Conservation (phyloP, 2,888 invertebrate species). For the Dynastes maya region DNA sequence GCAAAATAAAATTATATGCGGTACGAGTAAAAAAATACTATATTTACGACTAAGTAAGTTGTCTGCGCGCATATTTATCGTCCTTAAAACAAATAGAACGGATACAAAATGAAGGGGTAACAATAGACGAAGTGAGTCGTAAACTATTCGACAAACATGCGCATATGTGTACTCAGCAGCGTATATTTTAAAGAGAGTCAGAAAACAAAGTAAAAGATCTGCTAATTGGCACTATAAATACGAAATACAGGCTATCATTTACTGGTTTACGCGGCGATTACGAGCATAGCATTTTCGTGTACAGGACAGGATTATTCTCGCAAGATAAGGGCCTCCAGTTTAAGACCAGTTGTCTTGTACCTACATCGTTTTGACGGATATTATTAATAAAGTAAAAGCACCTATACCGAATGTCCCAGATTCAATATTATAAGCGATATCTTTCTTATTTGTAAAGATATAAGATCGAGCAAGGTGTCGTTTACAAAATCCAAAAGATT, state of each 20-base stretch:
- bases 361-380: too few relatives aligned
- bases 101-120: conserved; percentile 9
- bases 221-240: conserved; percentile 45
- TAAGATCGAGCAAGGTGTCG: too few relatives aligned
- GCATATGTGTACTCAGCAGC: conserved; percentile 21
- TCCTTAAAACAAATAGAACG: conserved; percentile 36
- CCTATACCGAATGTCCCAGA: too few relatives aligned
- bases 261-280: conserved; percentile 13
- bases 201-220: conserved; percentile 38
- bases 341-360: not conserved
- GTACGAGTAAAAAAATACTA: not conserved
- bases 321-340: not conserved
- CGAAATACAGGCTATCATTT: conserved; percentile 38
- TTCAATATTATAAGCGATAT: too few relatives aligned
- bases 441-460: too few relatives aligned
- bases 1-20: not conserved
- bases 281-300: not conserved
- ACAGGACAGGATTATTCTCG: not conserved
- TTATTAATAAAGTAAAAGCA: too few relatives aligned
- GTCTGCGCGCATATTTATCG: conserved; percentile 13
- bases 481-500: too few relatives aligned
- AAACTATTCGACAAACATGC: conserved; percentile 34
- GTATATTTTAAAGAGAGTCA: conserved; percentile 19
- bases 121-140: conserved; percentile 32
- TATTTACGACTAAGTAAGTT: conserved; percentile 8